phyloP scores from a whole-genome alignment of 2,113 vertebrate genomes.

The Prunella fulvescens region DNA sequence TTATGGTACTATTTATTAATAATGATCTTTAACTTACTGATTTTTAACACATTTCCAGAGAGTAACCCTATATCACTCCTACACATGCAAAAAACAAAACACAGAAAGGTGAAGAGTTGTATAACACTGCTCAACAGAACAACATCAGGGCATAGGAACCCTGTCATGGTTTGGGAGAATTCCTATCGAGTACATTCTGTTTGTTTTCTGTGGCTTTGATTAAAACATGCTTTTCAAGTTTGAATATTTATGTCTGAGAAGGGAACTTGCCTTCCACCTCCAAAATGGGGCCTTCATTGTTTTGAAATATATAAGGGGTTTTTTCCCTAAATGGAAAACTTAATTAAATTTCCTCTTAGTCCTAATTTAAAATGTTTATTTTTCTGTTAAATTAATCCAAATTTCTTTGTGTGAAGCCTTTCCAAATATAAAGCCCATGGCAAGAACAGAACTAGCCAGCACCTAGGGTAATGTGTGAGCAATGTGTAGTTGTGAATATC shows the following conservation, averaged over 20 bases:
- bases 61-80: not conserved
- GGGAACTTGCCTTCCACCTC: not conserved
- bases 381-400: not conserved
- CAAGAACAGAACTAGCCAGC: conserved; percentile 4
- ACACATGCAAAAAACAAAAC: not conserved
- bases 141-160: not conserved
- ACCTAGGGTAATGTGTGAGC: not conserved
- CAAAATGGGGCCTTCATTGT: not conserved
- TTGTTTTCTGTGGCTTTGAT: not conserved
- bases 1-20: not conserved
- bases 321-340: not conserved
- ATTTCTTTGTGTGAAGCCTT: not conserved
- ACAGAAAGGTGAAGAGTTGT: not conserved
- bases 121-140: not conserved
- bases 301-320: not conserved
- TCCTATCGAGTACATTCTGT: not conserved
- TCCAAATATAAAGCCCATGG: not conserved
- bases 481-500: not conserved
- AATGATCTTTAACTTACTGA: not conserved
- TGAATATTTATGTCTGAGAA: not conserved
- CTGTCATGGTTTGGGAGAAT: not conserved
- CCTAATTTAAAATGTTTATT: not conserved
- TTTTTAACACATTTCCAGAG: not conserved
- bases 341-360: not conserved
- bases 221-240: not conserved